phyloP scores from a whole-genome alignment of 64 coral and sea anemone genomes.

The Porites australiensis region DNA sequence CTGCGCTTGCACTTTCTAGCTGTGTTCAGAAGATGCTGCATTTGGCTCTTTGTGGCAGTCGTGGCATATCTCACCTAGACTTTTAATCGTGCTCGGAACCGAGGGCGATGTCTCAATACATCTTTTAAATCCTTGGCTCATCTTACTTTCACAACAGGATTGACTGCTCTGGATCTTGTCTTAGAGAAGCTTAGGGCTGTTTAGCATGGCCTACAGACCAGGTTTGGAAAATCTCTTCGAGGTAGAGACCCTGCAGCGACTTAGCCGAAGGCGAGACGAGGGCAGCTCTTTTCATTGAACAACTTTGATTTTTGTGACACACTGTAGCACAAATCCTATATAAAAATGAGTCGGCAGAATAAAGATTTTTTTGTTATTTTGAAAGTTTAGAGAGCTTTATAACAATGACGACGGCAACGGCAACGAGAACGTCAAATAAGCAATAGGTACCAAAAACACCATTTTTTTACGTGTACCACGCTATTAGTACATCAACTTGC shows the following conservation, averaged over 20 bases:
- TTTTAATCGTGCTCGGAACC: not conserved
- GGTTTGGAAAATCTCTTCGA: slow-evolving; percentile 11
- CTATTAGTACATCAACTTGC: too few species aligned
- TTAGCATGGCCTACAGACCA: slow-evolving; percentile 11
- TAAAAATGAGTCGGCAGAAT: too few species aligned
- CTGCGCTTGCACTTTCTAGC: too few species aligned
- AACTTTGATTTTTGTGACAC: not conserved
- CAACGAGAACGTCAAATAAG: too few species aligned
- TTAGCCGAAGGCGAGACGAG: not conserved
- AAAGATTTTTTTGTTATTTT: too few species aligned
- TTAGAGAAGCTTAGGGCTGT: not conserved
- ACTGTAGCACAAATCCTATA: too few species aligned
- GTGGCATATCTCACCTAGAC: not conserved
- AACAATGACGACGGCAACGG: too few species aligned
- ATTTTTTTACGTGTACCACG: too few species aligned
- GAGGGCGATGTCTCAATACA: not conserved
- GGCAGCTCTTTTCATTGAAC: not conserved
- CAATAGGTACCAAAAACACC: too few species aligned
- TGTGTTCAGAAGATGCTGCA: too few species aligned
- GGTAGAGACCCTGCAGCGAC: not conserved
- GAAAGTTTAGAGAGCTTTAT: too few species aligned
- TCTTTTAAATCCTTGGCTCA: slow-evolving; percentile 1
- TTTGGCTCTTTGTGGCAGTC: not conserved
- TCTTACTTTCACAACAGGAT: slow-evolving; percentile 14
- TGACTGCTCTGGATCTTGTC: not conserved